phyloP scores from a whole-genome alignment of 2,113 vertebrate genomes.

The Gavialis gangeticus region DNA sequence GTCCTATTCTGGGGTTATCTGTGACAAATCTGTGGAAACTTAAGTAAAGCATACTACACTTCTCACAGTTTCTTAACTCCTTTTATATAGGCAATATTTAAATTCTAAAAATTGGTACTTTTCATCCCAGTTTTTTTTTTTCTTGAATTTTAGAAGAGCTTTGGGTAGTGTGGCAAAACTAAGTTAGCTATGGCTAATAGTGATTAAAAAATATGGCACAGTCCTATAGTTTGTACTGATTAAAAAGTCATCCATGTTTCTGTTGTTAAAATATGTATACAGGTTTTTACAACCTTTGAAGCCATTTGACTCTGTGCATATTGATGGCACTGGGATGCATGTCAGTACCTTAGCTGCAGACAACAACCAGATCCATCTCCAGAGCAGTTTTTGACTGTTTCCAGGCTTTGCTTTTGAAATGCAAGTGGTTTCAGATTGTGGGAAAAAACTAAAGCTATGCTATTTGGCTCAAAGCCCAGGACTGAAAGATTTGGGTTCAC shows the following conservation, averaged over 20 bases:
- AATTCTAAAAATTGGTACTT: background rate
- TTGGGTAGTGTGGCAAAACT: too few relatives aligned
- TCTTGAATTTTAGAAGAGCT: background rate
- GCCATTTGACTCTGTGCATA: conserved; percentile 45
- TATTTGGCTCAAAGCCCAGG: conserved; percentile 69
- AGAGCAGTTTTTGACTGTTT: conserved; percentile 67
- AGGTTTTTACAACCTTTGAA: conserved; percentile 58
- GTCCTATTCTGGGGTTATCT: background rate
- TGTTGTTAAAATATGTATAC: conserved; percentile 62
- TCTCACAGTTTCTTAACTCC: background rate
- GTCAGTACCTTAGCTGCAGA: conserved; percentile 55
- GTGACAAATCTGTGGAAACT: background rate
- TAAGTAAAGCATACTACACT: background rate
- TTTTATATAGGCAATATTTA: background rate
- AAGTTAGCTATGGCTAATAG: background rate
- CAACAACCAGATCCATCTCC: conserved; percentile 68
- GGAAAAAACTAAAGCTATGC: conserved; percentile 67
- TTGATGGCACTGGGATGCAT: conserved; percentile 44
- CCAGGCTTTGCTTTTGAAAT: conserved; percentile 71
- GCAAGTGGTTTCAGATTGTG: conserved; percentile 65
- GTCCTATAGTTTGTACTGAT: background rate
- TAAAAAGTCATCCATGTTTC: conserved; percentile 46
- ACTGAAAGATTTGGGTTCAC: conserved; percentile 54
- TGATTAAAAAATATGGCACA: background rate
- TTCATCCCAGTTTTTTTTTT: background rate